Percentiles rank a stretch among this genome's conserved stretches.
Conservation (phyloP, 2,888 invertebrate genomes). For the Agriopis aurantiaria region DNA sequence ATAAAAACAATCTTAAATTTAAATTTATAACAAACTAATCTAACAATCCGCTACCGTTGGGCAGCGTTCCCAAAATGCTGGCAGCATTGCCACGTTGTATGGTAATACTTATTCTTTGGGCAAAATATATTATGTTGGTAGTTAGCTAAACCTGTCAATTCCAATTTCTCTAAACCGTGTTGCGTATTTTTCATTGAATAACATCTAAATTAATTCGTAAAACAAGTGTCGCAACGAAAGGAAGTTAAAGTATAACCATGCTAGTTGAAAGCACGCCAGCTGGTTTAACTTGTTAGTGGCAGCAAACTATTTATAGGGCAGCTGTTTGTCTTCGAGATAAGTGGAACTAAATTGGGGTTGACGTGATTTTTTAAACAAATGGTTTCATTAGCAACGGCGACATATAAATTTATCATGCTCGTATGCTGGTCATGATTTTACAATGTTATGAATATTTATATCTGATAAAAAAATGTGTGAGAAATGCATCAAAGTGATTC, state of each 20-base stretch:
- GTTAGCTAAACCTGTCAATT: background rate
- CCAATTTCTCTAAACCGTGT: background rate
- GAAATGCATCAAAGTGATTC: no score
- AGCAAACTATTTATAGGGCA: slow-evolving; percentile 31
- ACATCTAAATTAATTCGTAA: slow-evolving; percentile 22
- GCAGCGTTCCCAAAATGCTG: no score
- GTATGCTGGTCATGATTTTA: background rate
- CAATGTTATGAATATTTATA: no score
- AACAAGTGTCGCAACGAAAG: slow-evolving; percentile 10
- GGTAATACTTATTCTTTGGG: no score
- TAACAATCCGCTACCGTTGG: no score
- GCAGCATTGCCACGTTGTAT: no score
- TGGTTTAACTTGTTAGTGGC: slow-evolving; percentile 28
- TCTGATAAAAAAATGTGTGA: no score
- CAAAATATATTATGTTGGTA: background rate
- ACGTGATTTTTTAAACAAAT: slow-evolving; percentile 21
- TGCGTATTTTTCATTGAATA: background rate
- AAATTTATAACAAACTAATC: no score
- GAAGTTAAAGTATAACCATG: slow-evolving; percentile 11
- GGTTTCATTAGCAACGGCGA: background rate
- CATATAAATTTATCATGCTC: background rate
- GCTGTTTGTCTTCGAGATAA: slow-evolving; percentile 31
- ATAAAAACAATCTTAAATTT: no score
- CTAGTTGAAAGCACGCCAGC: slow-evolving; percentile 24
- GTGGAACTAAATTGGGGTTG: slow-evolving; percentile 25